A percentile compares a stretch with the other conserved stretches of the same genome.
Evolutionary conservation across 2,888 invertebrate genomes (phyloP).

Genomic region (Cephus pygmeus): DNA sequence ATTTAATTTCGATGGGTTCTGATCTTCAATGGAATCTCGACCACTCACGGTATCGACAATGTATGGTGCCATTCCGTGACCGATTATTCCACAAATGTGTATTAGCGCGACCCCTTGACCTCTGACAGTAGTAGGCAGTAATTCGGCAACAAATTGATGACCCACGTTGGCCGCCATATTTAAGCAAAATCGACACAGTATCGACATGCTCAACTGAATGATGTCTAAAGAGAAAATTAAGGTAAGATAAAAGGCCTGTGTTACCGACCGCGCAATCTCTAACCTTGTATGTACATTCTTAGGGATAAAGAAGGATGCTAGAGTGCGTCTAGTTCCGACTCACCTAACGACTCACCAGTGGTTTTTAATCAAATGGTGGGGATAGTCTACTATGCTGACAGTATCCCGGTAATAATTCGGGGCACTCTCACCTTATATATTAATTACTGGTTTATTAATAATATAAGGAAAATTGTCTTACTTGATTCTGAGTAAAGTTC

Average conservation of each 20-base stretch:
- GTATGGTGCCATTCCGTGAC: constrained; percentile 84
- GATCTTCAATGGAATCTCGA: not conserved
- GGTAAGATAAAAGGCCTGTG: no score
- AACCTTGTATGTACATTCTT: no score
- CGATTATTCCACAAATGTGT: constrained; percentile 89
- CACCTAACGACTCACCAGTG: no score
- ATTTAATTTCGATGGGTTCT: not conserved
- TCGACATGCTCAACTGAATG: constrained; percentile 80
- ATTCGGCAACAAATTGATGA: constrained; percentile 88
- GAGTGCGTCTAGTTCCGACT: no score
- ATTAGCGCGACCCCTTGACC: constrained; percentile 88
- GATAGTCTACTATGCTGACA: no score
- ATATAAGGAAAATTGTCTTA: constrained; percentile 25
- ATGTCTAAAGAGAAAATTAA: constrained; percentile 67
- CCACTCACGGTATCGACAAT: constrained; percentile 81
- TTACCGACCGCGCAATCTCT: no score
- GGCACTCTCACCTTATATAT: not conserved
- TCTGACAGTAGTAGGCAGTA: constrained; percentile 86
- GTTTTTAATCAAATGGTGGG: no score
- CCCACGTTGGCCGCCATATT: constrained; percentile 92
- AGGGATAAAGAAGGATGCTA: no score
- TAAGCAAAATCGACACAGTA: constrained; percentile 85
- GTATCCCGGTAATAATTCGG: no score
- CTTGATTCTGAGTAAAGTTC: constrained; percentile 52
- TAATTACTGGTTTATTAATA: not conserved